phyloP scores from a whole-genome alignment of 92 coral and sea anemone species.

The Actinernus sp. region DNA sequence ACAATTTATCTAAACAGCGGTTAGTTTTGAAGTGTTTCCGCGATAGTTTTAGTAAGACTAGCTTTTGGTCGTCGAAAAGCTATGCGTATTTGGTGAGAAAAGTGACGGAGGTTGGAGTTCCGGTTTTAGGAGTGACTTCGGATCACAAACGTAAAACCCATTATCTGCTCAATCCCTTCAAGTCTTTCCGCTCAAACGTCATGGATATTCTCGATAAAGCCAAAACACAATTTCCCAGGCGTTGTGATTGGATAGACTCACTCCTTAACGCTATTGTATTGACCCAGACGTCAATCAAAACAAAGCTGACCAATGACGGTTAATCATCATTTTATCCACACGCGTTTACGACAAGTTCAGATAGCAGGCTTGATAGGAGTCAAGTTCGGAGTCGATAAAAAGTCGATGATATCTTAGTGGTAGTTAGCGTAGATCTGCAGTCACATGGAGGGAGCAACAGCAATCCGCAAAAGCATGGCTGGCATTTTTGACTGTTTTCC shows the following conservation, averaged over 20 bases:
- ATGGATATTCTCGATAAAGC: conserved; percentile 3
- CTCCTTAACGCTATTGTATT: background rate
- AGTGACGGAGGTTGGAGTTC: too few relatives aligned
- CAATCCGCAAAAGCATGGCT: conserved; percentile 15
- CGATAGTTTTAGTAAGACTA: too few relatives aligned
- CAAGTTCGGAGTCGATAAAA: conserved; percentile 3
- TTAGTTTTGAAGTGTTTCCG: too few relatives aligned
- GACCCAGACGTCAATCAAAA: conserved; percentile 68
- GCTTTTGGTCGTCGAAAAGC: too few relatives aligned
- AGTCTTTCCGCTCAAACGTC: conserved; percentile 27
- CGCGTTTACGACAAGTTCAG: conserved; percentile 18
- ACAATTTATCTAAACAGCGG: conserved; percentile 49
- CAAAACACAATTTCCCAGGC: background rate
- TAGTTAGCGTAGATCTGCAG: conserved; percentile 1
- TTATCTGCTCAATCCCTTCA: conserved; percentile 23
- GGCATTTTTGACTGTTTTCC: conserved; percentile 33
- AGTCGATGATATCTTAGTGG: conserved; percentile 1
- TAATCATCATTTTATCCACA: conserved; percentile 82
- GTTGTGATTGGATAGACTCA: background rate
- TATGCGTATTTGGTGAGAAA: too few relatives aligned
- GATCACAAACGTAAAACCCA: conserved; percentile 34
- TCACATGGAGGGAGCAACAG: background rate
- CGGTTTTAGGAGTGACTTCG: too few relatives aligned
- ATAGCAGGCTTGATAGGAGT: conserved; percentile 1
- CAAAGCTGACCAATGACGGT: conserved; percentile 74